Evolutionary conservation across 2,888 invertebrate genomes (phyloP), one percentile per base, ranked within the genome.

Genomic region (Oscheius sp.): DNA sequence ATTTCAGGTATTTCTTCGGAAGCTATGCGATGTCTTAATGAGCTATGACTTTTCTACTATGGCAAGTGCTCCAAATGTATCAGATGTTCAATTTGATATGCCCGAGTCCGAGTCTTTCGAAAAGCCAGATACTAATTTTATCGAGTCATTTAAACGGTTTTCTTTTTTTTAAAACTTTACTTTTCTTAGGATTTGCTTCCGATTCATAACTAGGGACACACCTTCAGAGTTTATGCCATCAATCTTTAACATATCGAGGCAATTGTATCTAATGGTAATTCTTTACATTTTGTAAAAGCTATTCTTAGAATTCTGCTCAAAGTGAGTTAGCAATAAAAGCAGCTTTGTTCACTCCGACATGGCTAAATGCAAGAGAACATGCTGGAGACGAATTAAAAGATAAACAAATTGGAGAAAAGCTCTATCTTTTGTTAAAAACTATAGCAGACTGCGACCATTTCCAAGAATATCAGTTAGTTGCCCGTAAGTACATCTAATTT

Each of bases 311-410:
- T 34, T 20, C 37, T 5, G 34, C 33, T 3, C 23, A 55, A 5
- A 17, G 34, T 10, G 34, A 55, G 2, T 10, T 55, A 10, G 8
- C 55, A 4, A 20, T 55, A 23, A n/a, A 33, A 15, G 34, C 55
- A 2, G 17, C 23, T 17, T 34, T 55, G 33, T 34, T 33, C 10
- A 34, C 23, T 1, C 33, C 33, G 2, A 37, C n/a, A 8, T 55
- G 33, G 55, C 8, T 55, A 15, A 25, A 34, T 34, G 33, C 12
- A 33, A 33, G 55, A 4, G 17, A 17, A 2, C 20, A 33, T 5
- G 25, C 33, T 20, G 55, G 37, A n/a, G 55, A 55, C 20, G 34
- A 55, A 34, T 23, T 55, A n/a, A 20, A 55, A 34, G 55, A 55
- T 55, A 33, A 34, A n/a, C 55, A 55, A 15, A 55, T 55, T 20